Base-by-base conservation (phyloP, 2,888 invertebrate species). In the Cephus pulcher region DNA sequence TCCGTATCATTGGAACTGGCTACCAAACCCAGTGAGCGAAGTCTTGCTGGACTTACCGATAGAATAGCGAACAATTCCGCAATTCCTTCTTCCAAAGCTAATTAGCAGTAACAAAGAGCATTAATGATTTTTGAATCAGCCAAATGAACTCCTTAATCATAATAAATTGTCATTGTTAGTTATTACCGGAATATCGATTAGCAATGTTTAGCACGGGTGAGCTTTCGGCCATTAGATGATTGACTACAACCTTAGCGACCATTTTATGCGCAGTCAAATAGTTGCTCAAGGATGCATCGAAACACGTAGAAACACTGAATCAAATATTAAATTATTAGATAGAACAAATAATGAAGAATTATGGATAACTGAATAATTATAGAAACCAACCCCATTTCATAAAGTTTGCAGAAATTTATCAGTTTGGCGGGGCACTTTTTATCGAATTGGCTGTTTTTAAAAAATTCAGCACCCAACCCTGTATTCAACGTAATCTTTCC, bases 101-200 rank as follows among this genome's bases (percentile, higher is more conserved):
- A 12, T 71, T 71, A 0, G 74, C 11, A 82, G 75, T 9, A 71
- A 34, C 74, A 79, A 76, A 11, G 34, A 30, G 40, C 32, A 73
- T 73, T n/a, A 30, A 37, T n/a, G 3, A 33, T 40, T 78, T 15
- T 68, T 12, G 35, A 1, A n/a, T 23, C 30, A n/a, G 23, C n/a
- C 23, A 15, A 34, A 34, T 71, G 12, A 6, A 15, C 4, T 4
- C 3, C n/a, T 15, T 4, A 70, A 23, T 56, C 3, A 23, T 9
- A 34, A 23, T 69, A 11, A n/a, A 76, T 30, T 32, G 30, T 32
- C 32, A 11, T 71, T 71, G 30, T 33, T 15, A 32, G 12, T 71
- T 71, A 71, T 79, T 82, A 90, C 90, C 89, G 33, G 90, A 90
- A 81, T 89, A 90, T 79, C 90, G 85, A 80, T 90, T 90, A 11